Evolutionary conservation across 2,888 invertebrate species (phyloP), one percentile per base, ranked within the genome.

Genomic region (Drosophila ustulata): DNA sequence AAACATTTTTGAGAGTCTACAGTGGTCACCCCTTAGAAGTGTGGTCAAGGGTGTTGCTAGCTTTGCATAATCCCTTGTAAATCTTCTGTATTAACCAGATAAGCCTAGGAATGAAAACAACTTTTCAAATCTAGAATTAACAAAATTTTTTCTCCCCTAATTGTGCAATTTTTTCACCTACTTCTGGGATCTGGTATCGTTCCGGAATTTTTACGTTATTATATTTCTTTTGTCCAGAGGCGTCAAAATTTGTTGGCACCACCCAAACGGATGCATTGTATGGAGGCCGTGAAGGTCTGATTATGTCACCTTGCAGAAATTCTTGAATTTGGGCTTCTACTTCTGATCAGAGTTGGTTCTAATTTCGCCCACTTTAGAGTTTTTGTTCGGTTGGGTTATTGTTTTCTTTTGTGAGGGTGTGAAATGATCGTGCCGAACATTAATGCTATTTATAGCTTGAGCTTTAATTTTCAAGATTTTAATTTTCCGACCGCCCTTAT

Each of bases 301-400:
- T 18, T 41, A 41, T 41, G 41, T 13, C 41, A 13, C 1, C 41
- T n/a, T 13, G 18, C 4, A 41, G 41, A 13, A 41, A 18, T 18
- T 41, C 41, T 41, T 41, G 41, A 13, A 41, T 41, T 13, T 41
- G 41, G 5, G 41, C 13, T n/a, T 41, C 13, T 13, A 41, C 18
- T 13, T 13, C 18, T n/a, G 41, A 7, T 78, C 53, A 2, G 80
- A 74, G 1, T 66, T 78, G 0, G 88, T 89, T 32, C 72, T 69
- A 4, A 67, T 57, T 8, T 51, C 46, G 1, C 43, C 56, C 4
- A 28, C 43, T 0, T 32, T 9, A 0, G 32, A 32, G 9, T 32
- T 2, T 3, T 32, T 32, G 3, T 32, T 9, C 3, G 32, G 9
- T 32, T 9, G 32, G 2, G 32, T 9, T 9, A 32, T 9, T 3